phyloP scores from a whole-genome alignment of 2,797 vertebrate species.

The Peromyscus eremicus region DNA sequence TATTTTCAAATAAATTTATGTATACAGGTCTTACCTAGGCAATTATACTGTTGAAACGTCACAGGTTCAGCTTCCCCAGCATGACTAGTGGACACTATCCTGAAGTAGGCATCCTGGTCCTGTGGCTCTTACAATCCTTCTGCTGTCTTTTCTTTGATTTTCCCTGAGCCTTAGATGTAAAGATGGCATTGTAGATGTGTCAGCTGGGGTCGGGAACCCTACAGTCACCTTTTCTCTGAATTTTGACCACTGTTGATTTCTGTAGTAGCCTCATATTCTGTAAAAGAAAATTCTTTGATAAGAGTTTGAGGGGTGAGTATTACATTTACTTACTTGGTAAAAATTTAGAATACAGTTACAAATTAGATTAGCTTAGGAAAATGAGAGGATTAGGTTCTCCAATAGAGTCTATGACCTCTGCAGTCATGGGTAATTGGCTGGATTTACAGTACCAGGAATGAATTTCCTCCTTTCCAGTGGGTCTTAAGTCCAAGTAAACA shows the following conservation, averaged over 20 bases:
- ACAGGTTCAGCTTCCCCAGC: neutral
- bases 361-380: neutral
- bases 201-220: rapidly evolving
- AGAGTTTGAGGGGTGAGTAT: neutral
- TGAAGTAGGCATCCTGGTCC: neutral
- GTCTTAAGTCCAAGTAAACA: neutral
- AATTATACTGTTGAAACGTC: neutral
- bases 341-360: neutral
- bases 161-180: neutral
- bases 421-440: too few relatives aligned
- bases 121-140: neutral
- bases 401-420: neutral
- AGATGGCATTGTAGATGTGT: neutral
- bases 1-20: neutral
- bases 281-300: neutral
- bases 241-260: neutral
- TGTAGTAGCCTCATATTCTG: neutral
- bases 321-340: neutral
- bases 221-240: neutral
- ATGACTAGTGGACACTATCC: too few relatives aligned
- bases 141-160: neutral
- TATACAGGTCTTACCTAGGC: neutral
- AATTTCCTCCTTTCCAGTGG: neutral
- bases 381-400: neutral
- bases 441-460: neutral